Percentiles rank a stretch among this genome's conserved stretches.
Evolutionary conservation across 2,888 invertebrate genomes (phyloP).

Genomic region (Liopterus haemorrhoidalis): DNA sequence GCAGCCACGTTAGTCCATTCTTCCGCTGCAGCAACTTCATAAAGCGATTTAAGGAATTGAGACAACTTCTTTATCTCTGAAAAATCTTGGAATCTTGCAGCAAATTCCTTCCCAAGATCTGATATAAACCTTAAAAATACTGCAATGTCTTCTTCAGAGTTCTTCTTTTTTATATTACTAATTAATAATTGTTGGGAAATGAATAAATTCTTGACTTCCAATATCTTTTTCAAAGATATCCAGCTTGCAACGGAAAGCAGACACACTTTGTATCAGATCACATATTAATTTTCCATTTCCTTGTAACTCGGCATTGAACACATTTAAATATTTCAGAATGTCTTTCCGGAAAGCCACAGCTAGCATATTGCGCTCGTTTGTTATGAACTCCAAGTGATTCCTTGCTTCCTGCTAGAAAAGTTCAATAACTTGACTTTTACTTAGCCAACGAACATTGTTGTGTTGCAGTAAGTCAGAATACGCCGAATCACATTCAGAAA

Average conservation of each 20-base stretch:
- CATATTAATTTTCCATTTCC: constrained; percentile 31
- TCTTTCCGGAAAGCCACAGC: constrained; percentile 27
- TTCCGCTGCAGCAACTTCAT: constrained; percentile 33
- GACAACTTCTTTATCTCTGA: too few relatives aligned
- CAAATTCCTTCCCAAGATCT: constrained; percentile 35
- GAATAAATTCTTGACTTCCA: constrained; percentile 30
- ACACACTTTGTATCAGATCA: constrained; percentile 31
- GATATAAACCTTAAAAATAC: too few relatives aligned
- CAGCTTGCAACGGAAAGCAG: constrained; percentile 30
- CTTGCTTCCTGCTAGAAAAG: constrained; percentile 32
- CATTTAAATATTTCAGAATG: constrained; percentile 22
- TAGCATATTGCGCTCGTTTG: constrained; percentile 28
- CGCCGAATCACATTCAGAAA: constrained; percentile 31
- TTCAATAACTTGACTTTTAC: constrained; percentile 31
- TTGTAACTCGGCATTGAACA: constrained; percentile 30
- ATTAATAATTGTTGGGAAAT: constrained; percentile 35
- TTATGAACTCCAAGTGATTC: constrained; percentile 29
- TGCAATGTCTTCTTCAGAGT: constrained; percentile 35
- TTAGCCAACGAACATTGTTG: constrained; percentile 33
- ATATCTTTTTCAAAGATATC: too few relatives aligned
- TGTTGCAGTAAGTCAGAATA: constrained; percentile 35
- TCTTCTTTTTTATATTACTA: too few relatives aligned
- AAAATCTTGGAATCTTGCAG: constrained; percentile 31
- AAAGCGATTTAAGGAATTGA: constrained; percentile 24
- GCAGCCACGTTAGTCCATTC: constrained; percentile 32